A percentile compares a stretch with the other conserved stretches of the same genome.
Conservation (phyloP, 2,888 invertebrate species). For the Drosophila leonis region DNA sequence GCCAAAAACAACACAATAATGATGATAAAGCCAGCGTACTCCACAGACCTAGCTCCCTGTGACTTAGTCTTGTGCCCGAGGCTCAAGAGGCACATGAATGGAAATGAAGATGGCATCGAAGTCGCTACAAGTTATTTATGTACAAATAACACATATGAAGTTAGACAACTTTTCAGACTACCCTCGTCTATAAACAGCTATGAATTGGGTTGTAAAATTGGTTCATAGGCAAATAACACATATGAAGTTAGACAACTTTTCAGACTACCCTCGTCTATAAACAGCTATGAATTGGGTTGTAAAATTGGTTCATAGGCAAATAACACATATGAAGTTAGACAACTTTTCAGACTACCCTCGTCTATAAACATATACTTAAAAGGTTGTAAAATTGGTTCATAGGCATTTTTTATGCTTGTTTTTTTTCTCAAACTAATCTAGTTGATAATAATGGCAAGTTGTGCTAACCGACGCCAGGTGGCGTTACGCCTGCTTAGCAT, state of each 20-base stretch:
- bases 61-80: too few species aligned
- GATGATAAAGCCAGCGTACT: too few species aligned
- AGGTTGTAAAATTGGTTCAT: neutral
- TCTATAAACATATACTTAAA: neutral
- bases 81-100: too few species aligned
- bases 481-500: neutral
- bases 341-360: neutral
- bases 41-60: too few species aligned
- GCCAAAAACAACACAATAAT: too few species aligned
- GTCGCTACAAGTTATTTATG: too few species aligned
- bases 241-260: too few species aligned
- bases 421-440: neutral
- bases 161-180: neutral
- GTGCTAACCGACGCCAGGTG: neutral
- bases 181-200: neutral
- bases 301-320: too few species aligned
- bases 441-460: neutral
- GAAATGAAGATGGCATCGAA: too few species aligned
- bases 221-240: too few species aligned
- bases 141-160: too few species aligned
- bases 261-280: neutral
- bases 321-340: too few species aligned
- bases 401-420: neutral
- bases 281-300: neutral
- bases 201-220: neutral